Evolutionary conservation across 2,113 vertebrate species (phyloP).

Genomic region (Melanerpes formicivorus): DNA sequence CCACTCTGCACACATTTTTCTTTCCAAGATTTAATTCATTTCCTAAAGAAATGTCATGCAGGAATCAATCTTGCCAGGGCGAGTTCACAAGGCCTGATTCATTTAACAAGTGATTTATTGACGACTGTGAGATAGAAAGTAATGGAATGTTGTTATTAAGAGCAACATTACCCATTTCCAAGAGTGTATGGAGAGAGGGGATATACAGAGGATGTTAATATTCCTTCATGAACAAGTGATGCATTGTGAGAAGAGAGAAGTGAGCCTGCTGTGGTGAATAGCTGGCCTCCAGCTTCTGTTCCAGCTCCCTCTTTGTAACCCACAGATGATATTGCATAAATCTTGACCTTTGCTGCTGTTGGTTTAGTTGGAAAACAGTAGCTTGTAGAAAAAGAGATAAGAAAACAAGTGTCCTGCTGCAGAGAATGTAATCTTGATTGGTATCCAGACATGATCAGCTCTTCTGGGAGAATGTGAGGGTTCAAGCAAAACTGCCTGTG

Average conservation of each 20-base stretch:
- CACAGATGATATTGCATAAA: neutral
- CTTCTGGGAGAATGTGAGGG: neutral
- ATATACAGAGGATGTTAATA: neutral
- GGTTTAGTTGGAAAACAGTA: neutral
- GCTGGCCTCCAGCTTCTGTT: neutral
- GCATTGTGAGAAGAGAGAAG: neutral
- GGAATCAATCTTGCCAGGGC: slow-evolving; percentile 43
- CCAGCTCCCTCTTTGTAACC: neutral
- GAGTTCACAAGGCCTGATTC: slow-evolving; percentile 45
- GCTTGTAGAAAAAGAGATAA: neutral
- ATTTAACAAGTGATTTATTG: slow-evolving; percentile 54
- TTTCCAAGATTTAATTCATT: slow-evolving; percentile 53
- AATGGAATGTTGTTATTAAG: slow-evolving; percentile 33
- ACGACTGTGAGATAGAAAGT: slow-evolving; percentile 38
- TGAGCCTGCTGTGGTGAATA: neutral
- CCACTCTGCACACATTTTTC: slow-evolving; percentile 30
- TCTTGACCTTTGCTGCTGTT: neutral
- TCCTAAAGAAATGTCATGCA: slow-evolving; percentile 35
- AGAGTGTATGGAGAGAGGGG: neutral
- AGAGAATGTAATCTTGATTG: neutral
- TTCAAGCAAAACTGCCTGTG: neutral
- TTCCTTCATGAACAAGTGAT: neutral
- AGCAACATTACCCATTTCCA: slow-evolving; percentile 2
- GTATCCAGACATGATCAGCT: neutral
- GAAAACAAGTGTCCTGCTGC: neutral